These are phyloP conservation scores for Schizotus pectinicornis DNA, from an alignment of 2,888 invertebrate genomes.

Conservation along the genomic window DNA sequence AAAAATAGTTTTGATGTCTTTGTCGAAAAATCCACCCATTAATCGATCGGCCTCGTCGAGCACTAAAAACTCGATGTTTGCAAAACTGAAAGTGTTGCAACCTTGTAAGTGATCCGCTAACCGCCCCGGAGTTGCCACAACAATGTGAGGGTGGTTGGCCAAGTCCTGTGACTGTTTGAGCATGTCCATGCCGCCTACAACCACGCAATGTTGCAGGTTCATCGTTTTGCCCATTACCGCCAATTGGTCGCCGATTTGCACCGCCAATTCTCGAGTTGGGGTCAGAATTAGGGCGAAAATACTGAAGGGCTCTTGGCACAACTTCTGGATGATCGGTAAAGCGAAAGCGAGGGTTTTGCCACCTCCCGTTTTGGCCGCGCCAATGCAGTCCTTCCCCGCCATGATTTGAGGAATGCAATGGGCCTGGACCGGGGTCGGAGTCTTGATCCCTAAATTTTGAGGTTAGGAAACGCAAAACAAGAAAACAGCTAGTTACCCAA, in stretches of 20 bases:
- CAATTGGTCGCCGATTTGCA: constrained; percentile 96
- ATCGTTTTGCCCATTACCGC: constrained; percentile 88
- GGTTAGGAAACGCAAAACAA: constrained; percentile 11
- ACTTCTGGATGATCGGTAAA: constrained; percentile 87
- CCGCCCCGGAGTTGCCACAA: constrained; percentile 96
- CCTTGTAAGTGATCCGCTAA: constrained; percentile 89
- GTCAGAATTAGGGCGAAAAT: constrained; percentile 94
- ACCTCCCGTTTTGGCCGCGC: constrained; percentile 96
- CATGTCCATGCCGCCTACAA: constrained; percentile 97
- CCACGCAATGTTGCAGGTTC: constrained; percentile 80
- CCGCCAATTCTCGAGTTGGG: constrained; percentile 92
- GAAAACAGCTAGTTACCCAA: constrained; percentile 62
- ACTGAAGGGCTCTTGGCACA: constrained; percentile 94
- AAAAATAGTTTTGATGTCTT: constrained; percentile 82
- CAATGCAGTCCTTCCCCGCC: constrained; percentile 86
- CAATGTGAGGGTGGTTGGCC: constrained; percentile 86
- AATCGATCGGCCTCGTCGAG: constrained; percentile 96
- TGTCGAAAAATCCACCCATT: constrained; percentile 79
- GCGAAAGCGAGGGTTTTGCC: constrained; percentile 99
- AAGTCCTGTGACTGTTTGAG: constrained; percentile 85
- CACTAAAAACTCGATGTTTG: constrained; percentile 83
- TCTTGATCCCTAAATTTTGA: constrained; percentile 69
- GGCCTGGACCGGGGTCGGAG: constrained; percentile 82
- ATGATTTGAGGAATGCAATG: constrained; percentile 82
- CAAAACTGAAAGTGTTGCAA: constrained; percentile 81